A percentile compares a stretch with the other conserved stretches of the same genome.
phyloP scores from a whole-genome alignment of 2,797 vertebrate species.

The Artibeus lituratus region DNA sequence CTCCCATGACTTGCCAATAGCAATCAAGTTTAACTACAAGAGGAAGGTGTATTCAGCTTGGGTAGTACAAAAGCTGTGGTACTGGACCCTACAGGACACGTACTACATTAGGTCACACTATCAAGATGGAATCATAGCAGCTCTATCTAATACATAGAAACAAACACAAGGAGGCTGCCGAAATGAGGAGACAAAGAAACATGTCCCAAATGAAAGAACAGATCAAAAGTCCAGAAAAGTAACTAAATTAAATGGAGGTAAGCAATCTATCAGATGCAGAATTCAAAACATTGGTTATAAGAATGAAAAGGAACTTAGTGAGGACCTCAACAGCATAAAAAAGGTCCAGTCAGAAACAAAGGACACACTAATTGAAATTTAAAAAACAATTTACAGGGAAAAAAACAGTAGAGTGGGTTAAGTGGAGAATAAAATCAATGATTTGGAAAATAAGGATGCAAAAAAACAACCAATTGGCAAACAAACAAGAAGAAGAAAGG shows the following conservation, averaged over 20 bases:
- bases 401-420: background rate
- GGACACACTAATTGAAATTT: background rate
- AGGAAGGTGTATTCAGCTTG: background rate
- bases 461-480: background rate
- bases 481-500: background rate
- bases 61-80: background rate
- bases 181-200: background rate
- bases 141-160: no score
- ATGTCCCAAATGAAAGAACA: background rate
- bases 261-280: background rate
- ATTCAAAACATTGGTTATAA: background rate
- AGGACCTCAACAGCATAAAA: no score
- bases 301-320: no score
- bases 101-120: background rate
- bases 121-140: background rate
- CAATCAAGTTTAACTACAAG: background rate
- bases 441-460: background rate
- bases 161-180: background rate
- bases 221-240: background rate
- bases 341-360: no score
- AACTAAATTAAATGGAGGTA: background rate
- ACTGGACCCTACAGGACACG: background rate
- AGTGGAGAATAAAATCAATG: background rate
- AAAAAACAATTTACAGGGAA: no score
- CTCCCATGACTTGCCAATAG: background rate